Percentiles rank a stretch among this genome's conserved stretches.
phyloP scores from a whole-genome alignment of 2,888 invertebrate species.

The Orthosia gracilis region DNA sequence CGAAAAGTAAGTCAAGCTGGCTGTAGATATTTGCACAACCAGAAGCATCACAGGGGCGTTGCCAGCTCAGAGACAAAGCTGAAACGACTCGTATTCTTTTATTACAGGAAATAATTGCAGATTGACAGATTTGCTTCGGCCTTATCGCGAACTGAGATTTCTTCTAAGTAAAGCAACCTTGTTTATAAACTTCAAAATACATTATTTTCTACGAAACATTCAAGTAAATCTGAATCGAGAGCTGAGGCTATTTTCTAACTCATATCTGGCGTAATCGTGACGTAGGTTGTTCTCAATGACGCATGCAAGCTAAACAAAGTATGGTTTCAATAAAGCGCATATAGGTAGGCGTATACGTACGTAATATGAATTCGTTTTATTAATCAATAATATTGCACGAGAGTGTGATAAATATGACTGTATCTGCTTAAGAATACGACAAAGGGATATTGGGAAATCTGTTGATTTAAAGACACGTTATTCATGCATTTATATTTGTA shows the following conservation, averaged over 20 bases:
- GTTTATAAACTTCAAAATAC: background rate
- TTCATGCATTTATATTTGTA: too few species aligned
- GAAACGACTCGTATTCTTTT: background rate
- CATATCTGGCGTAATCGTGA: conserved; percentile 38
- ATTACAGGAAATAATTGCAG: too few species aligned
- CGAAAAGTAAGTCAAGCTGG: background rate
- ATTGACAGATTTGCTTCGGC: too few species aligned
- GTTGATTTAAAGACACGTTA: too few species aligned
- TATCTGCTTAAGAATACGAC: background rate
- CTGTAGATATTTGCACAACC: background rate
- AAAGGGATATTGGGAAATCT: background rate
- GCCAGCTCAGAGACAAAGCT: background rate
- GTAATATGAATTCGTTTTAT: conserved; percentile 28
- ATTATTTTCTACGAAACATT: conserved; percentile 5
- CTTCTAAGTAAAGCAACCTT: background rate
- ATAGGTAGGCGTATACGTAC: background rate
- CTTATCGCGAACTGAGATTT: conserved; percentile 3
- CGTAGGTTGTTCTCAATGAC: conserved; percentile 49
- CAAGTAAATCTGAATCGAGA: conserved; percentile 1
- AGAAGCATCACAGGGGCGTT: too few species aligned
- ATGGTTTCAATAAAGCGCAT: conserved; percentile 34
- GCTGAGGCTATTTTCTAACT: conserved; percentile 47
- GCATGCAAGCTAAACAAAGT: conserved; percentile 36
- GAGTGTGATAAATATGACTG: conserved; percentile 4
- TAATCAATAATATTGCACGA: conserved; percentile 37